Conservation (phyloP, 2,888 invertebrate species). For the Heliconius hortense region DNA sequence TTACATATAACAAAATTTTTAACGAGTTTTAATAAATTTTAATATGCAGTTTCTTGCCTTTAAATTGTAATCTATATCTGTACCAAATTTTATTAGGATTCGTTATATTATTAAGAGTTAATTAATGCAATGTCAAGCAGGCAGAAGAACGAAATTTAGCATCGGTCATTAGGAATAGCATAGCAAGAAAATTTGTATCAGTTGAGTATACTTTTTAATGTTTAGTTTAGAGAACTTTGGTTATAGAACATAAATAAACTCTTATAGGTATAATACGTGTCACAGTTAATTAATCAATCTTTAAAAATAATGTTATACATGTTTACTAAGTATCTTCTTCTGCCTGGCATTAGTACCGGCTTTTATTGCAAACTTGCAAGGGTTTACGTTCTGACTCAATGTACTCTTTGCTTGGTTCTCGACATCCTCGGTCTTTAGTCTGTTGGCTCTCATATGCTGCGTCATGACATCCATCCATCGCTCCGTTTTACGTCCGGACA, state of each 20-base stretch:
- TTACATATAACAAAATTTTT: neutral
- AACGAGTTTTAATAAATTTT: neutral
- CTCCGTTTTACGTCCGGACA: neutral
- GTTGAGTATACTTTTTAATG: neutral
- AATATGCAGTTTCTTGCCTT: neutral
- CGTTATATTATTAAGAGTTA: neutral
- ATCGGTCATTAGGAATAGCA: too few relatives aligned
- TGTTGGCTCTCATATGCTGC: too few relatives aligned
- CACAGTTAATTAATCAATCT: neutral
- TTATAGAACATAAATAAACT: neutral
- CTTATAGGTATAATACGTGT: neutral
- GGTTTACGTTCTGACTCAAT: too few relatives aligned
- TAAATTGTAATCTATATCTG: neutral
- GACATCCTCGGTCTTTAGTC: too few relatives aligned
- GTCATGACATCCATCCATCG: neutral
- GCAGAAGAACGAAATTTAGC: too few relatives aligned
- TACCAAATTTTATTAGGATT: neutral
- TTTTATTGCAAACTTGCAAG: too few relatives aligned
- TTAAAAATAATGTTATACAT: neutral
- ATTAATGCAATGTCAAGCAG: too few relatives aligned
- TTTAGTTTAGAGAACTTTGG: neutral
- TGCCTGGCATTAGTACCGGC: too few relatives aligned
- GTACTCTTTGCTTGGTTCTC: too few relatives aligned
- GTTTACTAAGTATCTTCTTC: too few relatives aligned
- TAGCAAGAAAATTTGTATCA: too few relatives aligned